A percentile compares a stretch with the other conserved stretches of the same genome.
phyloP scores from a whole-genome alignment of 2,888 invertebrate species.

The Athetis lepigone region DNA sequence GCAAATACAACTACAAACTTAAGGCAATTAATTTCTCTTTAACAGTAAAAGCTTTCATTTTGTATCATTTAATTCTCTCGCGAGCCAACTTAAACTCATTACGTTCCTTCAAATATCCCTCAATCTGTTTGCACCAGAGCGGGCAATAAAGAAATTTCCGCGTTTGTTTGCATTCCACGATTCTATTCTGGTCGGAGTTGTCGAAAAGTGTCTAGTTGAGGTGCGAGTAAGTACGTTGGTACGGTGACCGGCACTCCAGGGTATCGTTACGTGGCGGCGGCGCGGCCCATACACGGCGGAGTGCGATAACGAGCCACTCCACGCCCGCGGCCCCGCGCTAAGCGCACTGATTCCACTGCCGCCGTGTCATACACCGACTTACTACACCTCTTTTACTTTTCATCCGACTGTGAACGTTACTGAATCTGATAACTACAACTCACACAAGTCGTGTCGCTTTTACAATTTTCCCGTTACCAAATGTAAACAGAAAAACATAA shows the following conservation, averaged over 20 bases:
- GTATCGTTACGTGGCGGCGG: constrained; percentile 63
- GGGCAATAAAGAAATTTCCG: constrained; percentile 49
- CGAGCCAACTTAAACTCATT: background rate
- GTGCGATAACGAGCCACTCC: constrained; percentile 76
- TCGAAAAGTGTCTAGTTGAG: constrained; percentile 57
- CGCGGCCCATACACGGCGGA: constrained; percentile 56
- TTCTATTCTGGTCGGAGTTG: constrained; percentile 52
- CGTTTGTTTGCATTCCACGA: constrained; percentile 39
- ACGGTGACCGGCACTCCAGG: constrained; percentile 59
- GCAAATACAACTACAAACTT: background rate
- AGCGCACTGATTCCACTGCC: constrained; percentile 66
- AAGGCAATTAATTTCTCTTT: background rate
- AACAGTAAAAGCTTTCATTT: background rate
- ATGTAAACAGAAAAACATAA: constrained; percentile 17
- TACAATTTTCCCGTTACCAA: background rate
- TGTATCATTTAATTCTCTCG: constrained; percentile 1
- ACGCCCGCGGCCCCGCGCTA: constrained; percentile 61
- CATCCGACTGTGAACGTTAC: constrained; percentile 48
- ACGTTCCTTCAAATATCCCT: constrained; percentile 26
- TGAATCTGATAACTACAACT: constrained; percentile 42
- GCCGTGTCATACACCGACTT: constrained; percentile 43
- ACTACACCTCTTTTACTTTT: constrained; percentile 47
- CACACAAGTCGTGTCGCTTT: background rate
- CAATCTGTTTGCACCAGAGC: constrained; percentile 19
- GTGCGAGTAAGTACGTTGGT: constrained; percentile 57